Evolutionary conservation across 2,888 invertebrate genomes (phyloP).

Genomic region (Tenodera sinensis): DNA sequence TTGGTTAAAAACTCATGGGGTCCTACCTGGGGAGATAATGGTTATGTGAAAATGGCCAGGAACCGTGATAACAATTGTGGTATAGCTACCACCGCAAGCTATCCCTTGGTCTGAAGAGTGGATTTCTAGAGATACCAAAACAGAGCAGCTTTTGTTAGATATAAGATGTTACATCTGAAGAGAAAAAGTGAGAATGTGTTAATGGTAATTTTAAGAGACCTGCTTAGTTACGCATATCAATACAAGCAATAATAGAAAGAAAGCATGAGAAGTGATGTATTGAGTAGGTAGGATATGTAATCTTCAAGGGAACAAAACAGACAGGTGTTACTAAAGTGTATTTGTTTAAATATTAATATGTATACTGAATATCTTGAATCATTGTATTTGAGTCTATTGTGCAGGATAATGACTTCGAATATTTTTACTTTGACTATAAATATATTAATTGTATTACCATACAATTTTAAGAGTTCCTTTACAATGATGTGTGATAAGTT

Average conservation of each 20-base stretch:
- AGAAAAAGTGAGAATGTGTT: too few species aligned
- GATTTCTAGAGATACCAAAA: neutral
- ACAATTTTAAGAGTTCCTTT: neutral
- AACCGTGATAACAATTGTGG: constrained; percentile 84
- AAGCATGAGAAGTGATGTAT: neutral
- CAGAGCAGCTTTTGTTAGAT: neutral
- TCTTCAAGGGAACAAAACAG: neutral
- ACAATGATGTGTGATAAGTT: neutral
- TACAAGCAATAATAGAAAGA: neutral
- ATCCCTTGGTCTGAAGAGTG: constrained; percentile 69
- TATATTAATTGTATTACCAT: neutral
- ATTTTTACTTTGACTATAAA: neutral
- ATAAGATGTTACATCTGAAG: too few species aligned
- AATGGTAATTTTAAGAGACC: neutral
- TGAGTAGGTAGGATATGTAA: neutral
- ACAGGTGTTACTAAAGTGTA: neutral
- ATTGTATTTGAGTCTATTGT: neutral
- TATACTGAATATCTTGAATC: neutral
- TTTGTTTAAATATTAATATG: neutral
- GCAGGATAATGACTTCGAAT: neutral
- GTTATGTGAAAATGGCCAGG: constrained; percentile 85
- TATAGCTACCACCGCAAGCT: constrained; percentile 77
- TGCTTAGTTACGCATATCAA: neutral
- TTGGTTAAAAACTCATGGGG: constrained; percentile 87
- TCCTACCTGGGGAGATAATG: constrained; percentile 73